phyloP scores from a whole-genome alignment of 2,888 invertebrate species.

The Caenorhabditis sp. region DNA sequence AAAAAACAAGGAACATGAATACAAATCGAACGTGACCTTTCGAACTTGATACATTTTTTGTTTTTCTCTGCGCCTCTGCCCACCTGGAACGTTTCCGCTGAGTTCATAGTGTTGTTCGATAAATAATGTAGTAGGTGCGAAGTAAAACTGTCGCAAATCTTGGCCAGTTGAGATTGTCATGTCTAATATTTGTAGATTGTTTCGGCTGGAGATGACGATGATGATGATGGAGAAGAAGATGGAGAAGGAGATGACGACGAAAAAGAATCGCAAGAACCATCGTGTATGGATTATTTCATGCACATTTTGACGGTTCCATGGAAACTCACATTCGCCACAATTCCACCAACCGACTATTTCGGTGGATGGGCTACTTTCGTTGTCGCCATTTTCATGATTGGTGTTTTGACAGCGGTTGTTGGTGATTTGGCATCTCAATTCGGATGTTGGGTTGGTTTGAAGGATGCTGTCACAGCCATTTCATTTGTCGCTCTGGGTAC shows the following conservation, averaged over 20 bases:
- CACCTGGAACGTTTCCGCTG: too few relatives aligned
- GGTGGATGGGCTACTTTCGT: slow-evolving; percentile 95
- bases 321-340: slow-evolving; percentile 96
- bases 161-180: neutral
- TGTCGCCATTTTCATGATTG: slow-evolving; percentile 89
- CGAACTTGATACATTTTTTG: too few relatives aligned
- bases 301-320: slow-evolving; percentile 95
- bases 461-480: slow-evolving; percentile 93
- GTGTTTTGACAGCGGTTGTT: slow-evolving; percentile 91
- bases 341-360: slow-evolving; percentile 94
- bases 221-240: slow-evolving; percentile 63
- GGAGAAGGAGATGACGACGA: slow-evolving; percentile 69
- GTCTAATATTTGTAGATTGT: slow-evolving; percentile 9
- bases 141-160: too few relatives aligned
- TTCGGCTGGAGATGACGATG: slow-evolving; percentile 62
- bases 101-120: too few relatives aligned
- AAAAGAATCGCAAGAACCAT: slow-evolving; percentile 76
- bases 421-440: slow-evolving; percentile 97
- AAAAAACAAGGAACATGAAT: too few relatives aligned
- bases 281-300: slow-evolving; percentile 90
- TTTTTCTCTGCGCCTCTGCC: too few relatives aligned
- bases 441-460: slow-evolving; percentile 94
- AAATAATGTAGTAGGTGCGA: too few relatives aligned
- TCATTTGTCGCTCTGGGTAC: slow-evolving; percentile 97
- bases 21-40: too few relatives aligned